Conservation (phyloP, 2,113 vertebrate species). For the Hemichromis elongatus region DNA sequence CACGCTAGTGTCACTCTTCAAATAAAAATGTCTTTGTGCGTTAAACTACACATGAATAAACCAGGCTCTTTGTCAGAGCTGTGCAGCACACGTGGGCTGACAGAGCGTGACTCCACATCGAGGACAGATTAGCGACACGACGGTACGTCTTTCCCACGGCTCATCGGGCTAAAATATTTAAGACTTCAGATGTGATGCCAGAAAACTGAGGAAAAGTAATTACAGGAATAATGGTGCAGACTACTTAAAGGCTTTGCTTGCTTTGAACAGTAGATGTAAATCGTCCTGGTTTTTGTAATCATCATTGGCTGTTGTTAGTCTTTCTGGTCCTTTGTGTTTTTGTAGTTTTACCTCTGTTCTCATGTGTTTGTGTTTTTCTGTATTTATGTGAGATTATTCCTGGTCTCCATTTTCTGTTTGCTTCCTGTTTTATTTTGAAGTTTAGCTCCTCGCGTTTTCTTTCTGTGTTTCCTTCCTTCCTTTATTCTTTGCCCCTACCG, state of each 20-base stretch:
- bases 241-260: rapidly evolving
- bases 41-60: background rate
- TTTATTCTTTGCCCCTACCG: rapidly evolving
- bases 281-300: rapidly evolving
- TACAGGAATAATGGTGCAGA: background rate
- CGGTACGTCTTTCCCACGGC: background rate
- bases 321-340: background rate
- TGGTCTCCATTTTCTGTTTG: background rate
- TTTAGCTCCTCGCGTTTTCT: background rate
- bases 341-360: background rate
- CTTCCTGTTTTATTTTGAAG: background rate
- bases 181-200: background rate
- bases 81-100: background rate
- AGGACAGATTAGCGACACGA: background rate
- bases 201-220: rapidly evolving
- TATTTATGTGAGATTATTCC: background rate
- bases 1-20: background rate
- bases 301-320: background rate
- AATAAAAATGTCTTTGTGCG: background rate
- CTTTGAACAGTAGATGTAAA: background rate
- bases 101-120: background rate
- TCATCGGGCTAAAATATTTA: background rate
- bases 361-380: background rate
- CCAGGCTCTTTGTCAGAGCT: slow-evolving; percentile 5
- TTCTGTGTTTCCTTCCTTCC: background rate